Evolutionary conservation across 2,888 invertebrate genomes (phyloP).

Genomic region (Synergus itoensis): DNA sequence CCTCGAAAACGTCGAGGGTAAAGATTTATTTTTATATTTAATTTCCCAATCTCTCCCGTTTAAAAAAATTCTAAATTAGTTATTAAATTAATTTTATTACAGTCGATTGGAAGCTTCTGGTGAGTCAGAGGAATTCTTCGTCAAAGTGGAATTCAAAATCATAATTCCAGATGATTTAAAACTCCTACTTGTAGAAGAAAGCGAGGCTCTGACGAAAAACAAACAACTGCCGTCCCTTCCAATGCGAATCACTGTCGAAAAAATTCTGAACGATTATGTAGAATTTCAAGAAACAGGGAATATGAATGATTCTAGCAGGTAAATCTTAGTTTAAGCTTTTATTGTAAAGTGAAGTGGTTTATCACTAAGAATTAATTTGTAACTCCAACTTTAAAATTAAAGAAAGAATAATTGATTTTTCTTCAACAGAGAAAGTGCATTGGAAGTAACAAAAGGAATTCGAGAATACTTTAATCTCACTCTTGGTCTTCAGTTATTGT

Average conservation of each 20-base stretch:
- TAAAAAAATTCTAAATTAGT: neutral
- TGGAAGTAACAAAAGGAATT: slow-evolving; percentile 82
- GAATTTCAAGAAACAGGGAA: slow-evolving; percentile 89
- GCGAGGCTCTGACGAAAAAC: slow-evolving; percentile 93
- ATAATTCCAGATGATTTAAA: slow-evolving; percentile 96
- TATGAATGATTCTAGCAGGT: slow-evolving; percentile 85
- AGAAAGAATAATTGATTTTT: slow-evolving; percentile 31
- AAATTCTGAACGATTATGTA: slow-evolving; percentile 92
- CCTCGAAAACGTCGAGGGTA: slow-evolving; percentile 79
- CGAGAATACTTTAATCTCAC: slow-evolving; percentile 97
- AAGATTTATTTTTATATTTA: slow-evolving; percentile 14
- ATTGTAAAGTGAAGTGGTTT: neutral
- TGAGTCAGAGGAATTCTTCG: slow-evolving; percentile 70
- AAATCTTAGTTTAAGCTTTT: slow-evolving; percentile 43
- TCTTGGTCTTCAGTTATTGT: slow-evolving; percentile 93
- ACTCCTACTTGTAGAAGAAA: slow-evolving; percentile 95
- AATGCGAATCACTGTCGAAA: slow-evolving; percentile 90
- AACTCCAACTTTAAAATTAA: neutral
- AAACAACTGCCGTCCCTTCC: slow-evolving; percentile 92
- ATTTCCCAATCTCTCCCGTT: neutral
- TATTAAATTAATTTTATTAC: slow-evolving; percentile 32
- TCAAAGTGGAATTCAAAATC: slow-evolving; percentile 87
- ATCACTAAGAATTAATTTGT: neutral
- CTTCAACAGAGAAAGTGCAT: slow-evolving; percentile 67
- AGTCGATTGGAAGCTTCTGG: slow-evolving; percentile 71